Percentiles rank a stretch among this genome's conserved stretches.
These are phyloP conservation scores for Allophyes oxyacanthae DNA, from an alignment of 2,888 invertebrate species.

Conservation along the genomic window DNA sequence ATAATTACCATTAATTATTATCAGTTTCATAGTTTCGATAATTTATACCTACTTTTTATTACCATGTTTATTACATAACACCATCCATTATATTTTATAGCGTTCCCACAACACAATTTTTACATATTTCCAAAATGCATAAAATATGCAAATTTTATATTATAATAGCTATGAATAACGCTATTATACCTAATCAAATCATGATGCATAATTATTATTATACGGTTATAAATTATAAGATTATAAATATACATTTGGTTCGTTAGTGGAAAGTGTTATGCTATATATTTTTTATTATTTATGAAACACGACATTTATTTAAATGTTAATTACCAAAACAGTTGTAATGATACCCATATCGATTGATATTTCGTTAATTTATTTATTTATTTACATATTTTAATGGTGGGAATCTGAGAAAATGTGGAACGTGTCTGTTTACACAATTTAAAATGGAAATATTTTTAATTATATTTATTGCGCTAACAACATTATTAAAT, in stretches of 20 bases:
- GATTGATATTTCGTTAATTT: constrained; percentile 35
- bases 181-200: constrained; percentile 44
- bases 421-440: constrained; percentile 9
- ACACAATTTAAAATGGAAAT: constrained; percentile 2
- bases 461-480: not conserved
- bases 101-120: constrained; percentile 27
- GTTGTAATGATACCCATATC: constrained; percentile 32
- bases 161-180: constrained; percentile 14
- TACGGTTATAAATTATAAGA: constrained; percentile 38
- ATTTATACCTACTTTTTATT: no score
- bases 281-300: constrained; percentile 28
- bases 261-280: constrained; percentile 45
- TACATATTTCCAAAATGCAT: constrained; percentile 24
- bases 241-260: constrained; percentile 28
- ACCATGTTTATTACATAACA: not conserved
- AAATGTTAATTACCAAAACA: constrained; percentile 47
- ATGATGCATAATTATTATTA: constrained; percentile 17
- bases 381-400: constrained; percentile 43
- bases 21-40: no score
- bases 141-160: constrained; percentile 34
- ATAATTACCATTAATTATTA: no score
- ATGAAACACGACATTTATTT: constrained; percentile 29
- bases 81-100: constrained; percentile 5
- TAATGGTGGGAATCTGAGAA: constrained; percentile 36
- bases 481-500: no score